These are phyloP conservation scores for Platysternon megacephalum DNA, from an alignment of 2,113 vertebrate genomes.

Conservation along the genomic window DNA sequence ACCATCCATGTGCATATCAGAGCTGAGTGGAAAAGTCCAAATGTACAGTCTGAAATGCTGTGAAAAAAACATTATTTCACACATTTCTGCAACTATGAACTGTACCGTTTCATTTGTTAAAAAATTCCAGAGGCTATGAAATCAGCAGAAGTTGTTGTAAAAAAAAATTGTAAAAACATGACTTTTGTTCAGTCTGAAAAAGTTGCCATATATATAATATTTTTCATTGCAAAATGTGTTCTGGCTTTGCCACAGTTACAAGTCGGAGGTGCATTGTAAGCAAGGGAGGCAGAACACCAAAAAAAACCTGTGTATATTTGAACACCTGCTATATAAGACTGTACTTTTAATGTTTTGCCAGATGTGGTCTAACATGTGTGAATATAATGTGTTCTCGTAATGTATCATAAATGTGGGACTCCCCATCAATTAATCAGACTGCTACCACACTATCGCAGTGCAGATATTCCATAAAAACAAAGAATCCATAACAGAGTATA, in stretches of 20 bases:
- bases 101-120: neutral
- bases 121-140: no score
- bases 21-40: rapidly evolving
- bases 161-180: neutral
- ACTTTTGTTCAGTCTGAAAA: neutral
- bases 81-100: neutral
- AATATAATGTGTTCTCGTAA: neutral
- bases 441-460: neutral
- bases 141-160: no score
- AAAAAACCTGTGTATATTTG: neutral
- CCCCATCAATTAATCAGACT: neutral
- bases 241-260: neutral
- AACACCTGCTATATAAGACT: neutral
- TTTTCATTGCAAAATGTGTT: neutral
- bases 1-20: neutral
- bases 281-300: neutral
- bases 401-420: neutral
- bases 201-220: neutral
- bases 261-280: neutral
- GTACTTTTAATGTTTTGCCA: neutral
- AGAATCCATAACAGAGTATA: neutral
- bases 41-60: neutral
- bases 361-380: neutral
- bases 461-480: neutral
- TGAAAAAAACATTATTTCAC: neutral